Percentiles rank a stretch among this genome's conserved stretches.
phyloP scores from a whole-genome alignment of 2,113 vertebrate species.

The Ursus arctos region DNA sequence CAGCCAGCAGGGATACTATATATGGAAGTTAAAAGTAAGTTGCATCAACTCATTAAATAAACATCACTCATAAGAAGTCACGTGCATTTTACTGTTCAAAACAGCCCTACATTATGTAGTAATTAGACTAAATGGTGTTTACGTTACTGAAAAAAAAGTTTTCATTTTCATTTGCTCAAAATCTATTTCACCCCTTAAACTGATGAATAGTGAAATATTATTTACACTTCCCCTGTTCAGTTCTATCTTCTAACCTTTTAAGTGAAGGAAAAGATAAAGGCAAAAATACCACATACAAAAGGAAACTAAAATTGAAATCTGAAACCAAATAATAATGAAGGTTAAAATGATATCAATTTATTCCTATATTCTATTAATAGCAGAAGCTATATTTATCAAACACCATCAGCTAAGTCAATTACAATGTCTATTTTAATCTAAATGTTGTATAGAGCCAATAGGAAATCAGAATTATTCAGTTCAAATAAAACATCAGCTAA shows the following conservation, averaged over 20 bases:
- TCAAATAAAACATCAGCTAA: neutral
- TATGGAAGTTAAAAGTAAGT: conserved; percentile 33
- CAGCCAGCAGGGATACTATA: neutral
- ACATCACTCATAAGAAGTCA: neutral
- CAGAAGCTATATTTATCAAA: neutral
- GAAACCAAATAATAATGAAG: neutral
- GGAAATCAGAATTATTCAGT: neutral
- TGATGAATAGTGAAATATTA: neutral
- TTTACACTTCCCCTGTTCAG: neutral
- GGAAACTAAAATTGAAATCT: neutral
- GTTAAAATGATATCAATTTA: neutral
- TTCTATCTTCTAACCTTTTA: neutral
- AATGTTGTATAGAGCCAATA: neutral
- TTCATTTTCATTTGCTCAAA: neutral
- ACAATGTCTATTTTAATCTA: neutral
- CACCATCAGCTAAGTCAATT: neutral
- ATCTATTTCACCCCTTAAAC: neutral
- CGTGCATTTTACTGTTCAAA: neutral
- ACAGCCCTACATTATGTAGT: neutral
- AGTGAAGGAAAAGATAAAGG: neutral
- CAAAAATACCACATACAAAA: neutral
- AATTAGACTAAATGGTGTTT: neutral
- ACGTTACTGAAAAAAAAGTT: neutral
- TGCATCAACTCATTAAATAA: conserved; percentile 28
- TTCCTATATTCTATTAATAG: neutral